Evolutionary conservation across 2,888 invertebrate genomes (phyloP).

Genomic region (Smittia sp.): DNA sequence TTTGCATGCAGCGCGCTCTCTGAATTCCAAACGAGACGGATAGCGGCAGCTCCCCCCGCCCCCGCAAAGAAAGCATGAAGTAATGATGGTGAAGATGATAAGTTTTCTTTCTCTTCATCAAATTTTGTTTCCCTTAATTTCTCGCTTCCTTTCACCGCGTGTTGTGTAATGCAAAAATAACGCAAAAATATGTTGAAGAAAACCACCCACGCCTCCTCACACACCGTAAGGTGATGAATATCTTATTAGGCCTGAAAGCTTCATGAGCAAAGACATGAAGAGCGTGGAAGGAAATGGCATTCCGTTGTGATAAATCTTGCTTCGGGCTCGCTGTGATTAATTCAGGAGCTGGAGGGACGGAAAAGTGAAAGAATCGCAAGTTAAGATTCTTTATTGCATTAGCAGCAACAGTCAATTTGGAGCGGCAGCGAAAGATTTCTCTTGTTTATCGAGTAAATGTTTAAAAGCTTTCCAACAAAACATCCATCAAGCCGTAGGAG

Average conservation of each 20-base stretch:
- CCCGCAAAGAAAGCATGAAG: slow-evolving; percentile 1
- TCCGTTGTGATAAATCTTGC: not conserved
- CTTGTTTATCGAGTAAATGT: not conserved
- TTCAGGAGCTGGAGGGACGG: not conserved
- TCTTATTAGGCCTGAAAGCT: slow-evolving; percentile 15
- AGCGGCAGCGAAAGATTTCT: not conserved
- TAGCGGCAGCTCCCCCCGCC: too few species aligned
- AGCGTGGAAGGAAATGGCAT: not conserved
- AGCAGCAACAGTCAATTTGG: not conserved
- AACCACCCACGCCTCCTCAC: not conserved
- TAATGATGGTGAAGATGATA: not conserved
- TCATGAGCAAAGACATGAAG: not conserved
- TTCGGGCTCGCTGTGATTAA: not conserved
- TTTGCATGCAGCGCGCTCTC: not conserved
- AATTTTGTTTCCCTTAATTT: slow-evolving; percentile 36
- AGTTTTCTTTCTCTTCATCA: slow-evolving; percentile 2
- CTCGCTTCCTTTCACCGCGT: slow-evolving; percentile 35
- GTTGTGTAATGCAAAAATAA: slow-evolving; percentile 1
- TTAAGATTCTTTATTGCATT: not conserved
- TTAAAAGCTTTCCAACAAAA: slow-evolving; percentile 7
- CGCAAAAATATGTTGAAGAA: not conserved
- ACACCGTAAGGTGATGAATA: slow-evolving; percentile 31
- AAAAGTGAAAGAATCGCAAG: not conserved
- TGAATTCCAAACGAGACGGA: not conserved
- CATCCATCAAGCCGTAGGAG: too few species aligned